These are phyloP conservation scores for Talpa occidentalis DNA, from an alignment of 2,113 vertebrate genomes.

Conservation along the genomic window DNA sequence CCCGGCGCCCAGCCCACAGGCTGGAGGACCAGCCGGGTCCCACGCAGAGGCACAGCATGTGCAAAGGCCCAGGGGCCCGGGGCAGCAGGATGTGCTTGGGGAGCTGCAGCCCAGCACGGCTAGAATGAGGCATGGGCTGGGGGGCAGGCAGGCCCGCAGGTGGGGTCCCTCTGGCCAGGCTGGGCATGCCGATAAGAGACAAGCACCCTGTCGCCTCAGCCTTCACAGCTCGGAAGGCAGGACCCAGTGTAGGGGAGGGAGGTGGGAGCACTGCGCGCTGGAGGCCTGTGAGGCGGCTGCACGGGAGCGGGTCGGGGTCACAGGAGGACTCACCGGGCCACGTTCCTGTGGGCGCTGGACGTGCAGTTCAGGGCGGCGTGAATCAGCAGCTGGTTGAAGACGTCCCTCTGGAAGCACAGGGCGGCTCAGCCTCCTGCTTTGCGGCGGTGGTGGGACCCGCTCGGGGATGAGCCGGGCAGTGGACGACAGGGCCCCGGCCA, in stretches of 20 bases:
- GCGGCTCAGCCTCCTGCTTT: neutral
- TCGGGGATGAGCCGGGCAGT: too few species aligned
- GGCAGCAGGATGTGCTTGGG: fast-evolving
- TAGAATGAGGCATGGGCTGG: neutral
- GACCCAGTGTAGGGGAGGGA: too few species aligned
- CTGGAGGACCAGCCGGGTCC: neutral
- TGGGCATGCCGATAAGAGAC: neutral
- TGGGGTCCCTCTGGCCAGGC: neutral
- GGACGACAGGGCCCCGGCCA: too few species aligned
- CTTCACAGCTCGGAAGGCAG: neutral
- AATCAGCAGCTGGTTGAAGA: slow-evolving; percentile 94
- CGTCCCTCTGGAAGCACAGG: slow-evolving; percentile 90
- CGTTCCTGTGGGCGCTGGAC: slow-evolving; percentile 86
- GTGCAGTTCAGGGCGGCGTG: slow-evolving; percentile 93
- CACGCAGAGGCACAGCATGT: fast-evolving
- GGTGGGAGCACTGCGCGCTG: neutral
- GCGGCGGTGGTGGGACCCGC: neutral
- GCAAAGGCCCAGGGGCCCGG: neutral
- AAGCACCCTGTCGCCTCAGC: fast-evolving
- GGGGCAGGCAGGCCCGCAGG: too few species aligned
- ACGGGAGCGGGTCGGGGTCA: too few species aligned
- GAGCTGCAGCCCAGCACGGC: neutral
- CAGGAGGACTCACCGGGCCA: slow-evolving; percentile 90
- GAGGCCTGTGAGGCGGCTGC: too few species aligned
- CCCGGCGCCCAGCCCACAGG: too few species aligned